Evolutionary conservation across 2,113 vertebrate species (phyloP).

Genomic region (Bos indicus): DNA sequence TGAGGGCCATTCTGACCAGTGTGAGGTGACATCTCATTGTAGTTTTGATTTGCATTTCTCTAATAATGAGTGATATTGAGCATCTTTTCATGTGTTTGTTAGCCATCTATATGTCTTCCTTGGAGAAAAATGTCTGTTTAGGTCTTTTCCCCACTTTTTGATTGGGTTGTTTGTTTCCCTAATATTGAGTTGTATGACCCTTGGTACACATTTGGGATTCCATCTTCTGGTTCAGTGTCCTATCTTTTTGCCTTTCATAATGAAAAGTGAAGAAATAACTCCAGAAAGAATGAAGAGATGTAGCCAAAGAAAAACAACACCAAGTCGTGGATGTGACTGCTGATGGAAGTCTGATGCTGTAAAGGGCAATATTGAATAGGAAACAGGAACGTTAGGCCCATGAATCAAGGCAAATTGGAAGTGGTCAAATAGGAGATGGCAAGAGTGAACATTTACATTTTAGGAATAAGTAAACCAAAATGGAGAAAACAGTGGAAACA

Average conservation of each 20-base stretch:
- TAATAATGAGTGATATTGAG: not conserved
- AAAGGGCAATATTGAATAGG: not conserved
- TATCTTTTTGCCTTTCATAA: not conserved
- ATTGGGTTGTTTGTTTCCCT: not conserved
- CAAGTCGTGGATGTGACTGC: not conserved
- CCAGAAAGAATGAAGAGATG: not conserved
- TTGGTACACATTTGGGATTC: not conserved
- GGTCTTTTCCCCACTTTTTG: not conserved
- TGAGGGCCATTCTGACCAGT: not conserved
- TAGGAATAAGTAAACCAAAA: not conserved
- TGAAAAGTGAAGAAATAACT: not conserved
- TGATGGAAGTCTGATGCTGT: not conserved
- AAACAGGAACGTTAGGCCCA: rapidly evolving
- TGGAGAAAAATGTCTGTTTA: not conserved
- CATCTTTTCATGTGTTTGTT: not conserved
- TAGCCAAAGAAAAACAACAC: not conserved
- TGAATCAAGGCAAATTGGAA: not conserved
- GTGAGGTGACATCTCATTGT: not conserved
- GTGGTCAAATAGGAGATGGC: not conserved
- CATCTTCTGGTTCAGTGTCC: not conserved
- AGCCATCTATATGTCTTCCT: not conserved
- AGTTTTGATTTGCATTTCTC: not conserved
- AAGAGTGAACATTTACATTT: not conserved
- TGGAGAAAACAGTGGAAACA: not conserved
- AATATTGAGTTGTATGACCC: not conserved